Percentiles rank a stretch among this genome's conserved stretches.
phyloP scores from a whole-genome alignment of 2,113 vertebrate genomes.

The Nerophis ophidion region DNA sequence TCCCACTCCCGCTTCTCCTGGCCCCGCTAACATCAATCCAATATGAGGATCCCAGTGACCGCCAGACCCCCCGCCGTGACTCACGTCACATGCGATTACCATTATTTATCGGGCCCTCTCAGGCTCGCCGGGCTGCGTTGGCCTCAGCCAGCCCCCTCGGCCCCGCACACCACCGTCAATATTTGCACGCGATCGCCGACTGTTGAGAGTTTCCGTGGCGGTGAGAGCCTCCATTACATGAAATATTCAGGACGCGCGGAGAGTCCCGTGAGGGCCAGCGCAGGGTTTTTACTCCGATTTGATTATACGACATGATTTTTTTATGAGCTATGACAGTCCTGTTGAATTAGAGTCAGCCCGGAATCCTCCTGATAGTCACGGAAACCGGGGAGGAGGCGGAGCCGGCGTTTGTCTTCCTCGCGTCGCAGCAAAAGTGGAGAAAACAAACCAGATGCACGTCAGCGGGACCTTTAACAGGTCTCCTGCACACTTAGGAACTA shows the following conservation, averaged over 20 bases:
- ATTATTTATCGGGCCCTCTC: slow-evolving; percentile 84
- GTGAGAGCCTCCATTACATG: slow-evolving; percentile 76
- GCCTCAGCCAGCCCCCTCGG: slow-evolving; percentile 54
- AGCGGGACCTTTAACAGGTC: too few relatives aligned
- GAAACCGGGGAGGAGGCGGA: slow-evolving; percentile 57
- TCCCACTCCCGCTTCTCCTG: slow-evolving; percentile 25
- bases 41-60: slow-evolving; percentile 55
- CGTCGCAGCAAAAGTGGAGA: slow-evolving; percentile 13
- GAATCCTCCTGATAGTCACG: slow-evolving; percentile 82
- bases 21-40: slow-evolving; percentile 45
- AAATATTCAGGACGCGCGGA: slow-evolving; percentile 85
- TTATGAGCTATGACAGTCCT: slow-evolving; percentile 91
- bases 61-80: slow-evolving; percentile 70
- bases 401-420: slow-evolving; percentile 38
- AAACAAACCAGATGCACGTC: slow-evolving; percentile 12
- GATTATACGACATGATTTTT: slow-evolving; percentile 96
- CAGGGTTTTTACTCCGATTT: slow-evolving; percentile 89
- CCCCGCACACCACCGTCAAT: slow-evolving; percentile 81
- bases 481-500: too few relatives aligned
- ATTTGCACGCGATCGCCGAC: slow-evolving; percentile 85
- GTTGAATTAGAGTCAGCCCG: slow-evolving; percentile 84
- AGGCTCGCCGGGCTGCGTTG: slow-evolving; percentile 68
- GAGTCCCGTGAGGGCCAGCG: slow-evolving; percentile 76
- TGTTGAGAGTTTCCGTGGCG: slow-evolving; percentile 78
- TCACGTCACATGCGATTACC: slow-evolving; percentile 84